phyloP scores from a whole-genome alignment of 1,140 invertebrate species.

The Choristoneura fumiferana region DNA sequence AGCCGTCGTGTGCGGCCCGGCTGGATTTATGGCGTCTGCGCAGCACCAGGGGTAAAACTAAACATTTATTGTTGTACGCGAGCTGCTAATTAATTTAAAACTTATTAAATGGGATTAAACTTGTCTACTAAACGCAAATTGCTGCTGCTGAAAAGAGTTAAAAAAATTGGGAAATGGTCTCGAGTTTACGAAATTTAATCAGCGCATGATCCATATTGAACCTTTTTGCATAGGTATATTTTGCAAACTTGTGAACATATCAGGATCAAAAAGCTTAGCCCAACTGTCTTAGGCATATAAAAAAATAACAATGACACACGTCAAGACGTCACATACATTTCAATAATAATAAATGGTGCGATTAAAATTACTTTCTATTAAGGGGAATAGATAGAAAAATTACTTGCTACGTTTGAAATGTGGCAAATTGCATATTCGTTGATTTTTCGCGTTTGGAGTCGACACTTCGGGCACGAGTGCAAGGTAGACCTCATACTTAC shows the following conservation, averaged over 20 bases:
- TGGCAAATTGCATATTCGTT: conserved; percentile 71
- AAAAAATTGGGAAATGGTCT: no score
- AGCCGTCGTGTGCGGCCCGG: conserved; percentile 74
- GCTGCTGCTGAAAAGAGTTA: no score
- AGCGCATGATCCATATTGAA: no score
- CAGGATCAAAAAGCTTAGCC: no score
- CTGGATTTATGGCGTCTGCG: conserved; percentile 75
- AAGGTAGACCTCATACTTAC: conserved; percentile 65
- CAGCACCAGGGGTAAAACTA: conserved; percentile 60
- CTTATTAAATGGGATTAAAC: not conserved
- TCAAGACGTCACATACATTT: not conserved
- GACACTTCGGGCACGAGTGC: conserved; percentile 60
- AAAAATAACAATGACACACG: not conserved
- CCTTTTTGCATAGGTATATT: no score
- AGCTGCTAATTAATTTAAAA: not conserved
- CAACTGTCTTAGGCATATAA: not conserved
- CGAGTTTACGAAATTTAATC: no score
- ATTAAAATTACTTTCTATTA: conserved; percentile 9
- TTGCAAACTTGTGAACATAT: no score
- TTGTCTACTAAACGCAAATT: no score
- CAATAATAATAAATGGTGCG: not conserved
- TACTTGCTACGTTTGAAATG: conserved; percentile 47
- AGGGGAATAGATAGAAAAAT: not conserved
- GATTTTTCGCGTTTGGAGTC: conserved; percentile 57
- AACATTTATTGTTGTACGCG: conserved; percentile 20